Evolutionary conservation across 2,888 invertebrate genomes (phyloP).

Genomic region (Lithophane ornitopus): DNA sequence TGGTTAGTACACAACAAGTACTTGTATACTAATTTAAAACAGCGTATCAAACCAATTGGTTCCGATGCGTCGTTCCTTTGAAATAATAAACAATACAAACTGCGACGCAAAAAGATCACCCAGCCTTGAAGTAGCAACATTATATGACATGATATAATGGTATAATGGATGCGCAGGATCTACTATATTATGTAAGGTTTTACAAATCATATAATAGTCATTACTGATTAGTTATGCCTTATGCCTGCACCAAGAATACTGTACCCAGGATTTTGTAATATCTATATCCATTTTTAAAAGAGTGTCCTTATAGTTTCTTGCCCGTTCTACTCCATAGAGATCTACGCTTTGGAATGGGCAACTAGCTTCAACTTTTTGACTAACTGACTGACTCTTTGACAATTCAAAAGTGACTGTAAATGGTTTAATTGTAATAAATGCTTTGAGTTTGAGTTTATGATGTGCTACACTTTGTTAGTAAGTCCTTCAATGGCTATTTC

Average conservation of each 20-base stretch:
- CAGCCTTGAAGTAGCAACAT: conserved; percentile 38
- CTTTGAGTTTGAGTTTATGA: too few relatives aligned
- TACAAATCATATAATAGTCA: conserved; percentile 15
- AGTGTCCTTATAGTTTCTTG: too few relatives aligned
- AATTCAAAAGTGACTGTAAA: too few relatives aligned
- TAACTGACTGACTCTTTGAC: too few relatives aligned
- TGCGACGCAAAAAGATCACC: conserved; percentile 44
- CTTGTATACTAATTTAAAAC: conserved; percentile 41
- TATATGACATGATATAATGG: conserved; percentile 27
- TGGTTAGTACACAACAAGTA: background rate
- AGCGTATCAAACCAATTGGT: conserved; percentile 34
- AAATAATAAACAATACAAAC: conserved; percentile 27
- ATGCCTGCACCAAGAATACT: too few relatives aligned
- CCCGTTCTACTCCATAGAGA: too few relatives aligned
- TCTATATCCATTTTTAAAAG: too few relatives aligned
- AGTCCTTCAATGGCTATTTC: conserved; percentile 8
- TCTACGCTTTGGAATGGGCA: too few relatives aligned
- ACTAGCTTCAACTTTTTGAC: too few relatives aligned
- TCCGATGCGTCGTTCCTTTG: conserved; percentile 38
- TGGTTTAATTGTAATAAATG: too few relatives aligned
- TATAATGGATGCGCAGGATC: conserved; percentile 21
- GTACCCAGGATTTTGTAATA: too few relatives aligned
- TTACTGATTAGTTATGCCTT: background rate
- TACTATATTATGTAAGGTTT: conserved; percentile 28
- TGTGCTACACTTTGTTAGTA: conserved; percentile 12